A percentile compares a stretch with the other conserved stretches of the same genome.
These are phyloP conservation scores for Rhinoptilus africanus DNA, from an alignment of 2,113 vertebrate species.

Conservation along the genomic window DNA sequence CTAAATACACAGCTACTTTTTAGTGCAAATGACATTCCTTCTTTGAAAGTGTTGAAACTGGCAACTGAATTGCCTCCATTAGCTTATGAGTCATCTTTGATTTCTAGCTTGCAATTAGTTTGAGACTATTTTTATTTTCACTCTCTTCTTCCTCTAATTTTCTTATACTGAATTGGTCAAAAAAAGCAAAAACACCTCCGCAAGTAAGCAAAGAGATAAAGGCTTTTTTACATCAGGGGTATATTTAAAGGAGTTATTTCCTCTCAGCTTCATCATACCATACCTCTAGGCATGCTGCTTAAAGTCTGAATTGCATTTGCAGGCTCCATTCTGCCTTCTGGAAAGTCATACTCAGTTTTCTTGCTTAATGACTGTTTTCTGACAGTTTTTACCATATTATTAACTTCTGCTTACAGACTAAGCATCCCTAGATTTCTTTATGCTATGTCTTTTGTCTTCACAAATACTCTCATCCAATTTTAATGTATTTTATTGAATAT, in stretches of 20 bases:
- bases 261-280: background rate
- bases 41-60: background rate
- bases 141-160: background rate
- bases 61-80: background rate
- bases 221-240: background rate
- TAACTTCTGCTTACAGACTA: background rate
- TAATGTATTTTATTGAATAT: background rate
- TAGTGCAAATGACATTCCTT: background rate
- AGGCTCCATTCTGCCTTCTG: background rate
- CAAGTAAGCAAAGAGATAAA: background rate
- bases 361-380: background rate
- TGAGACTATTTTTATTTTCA: background rate
- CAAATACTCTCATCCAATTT: background rate
- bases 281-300: background rate
- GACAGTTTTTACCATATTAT: background rate
- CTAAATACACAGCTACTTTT: background rate
- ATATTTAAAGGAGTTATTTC: background rate
- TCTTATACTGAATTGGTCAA: background rate
- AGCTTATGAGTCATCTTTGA: slow-evolving; percentile 5
- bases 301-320: background rate
- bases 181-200: background rate
- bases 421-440: background rate
- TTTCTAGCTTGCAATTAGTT: background rate
- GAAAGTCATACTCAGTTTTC: background rate
- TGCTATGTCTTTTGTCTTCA: background rate